Percentiles rank a stretch among this genome's conserved stretches.
These are phyloP conservation scores for Carterocephalus palaemon DNA, from an alignment of 2,888 invertebrate species.

Conservation along the genomic window DNA sequence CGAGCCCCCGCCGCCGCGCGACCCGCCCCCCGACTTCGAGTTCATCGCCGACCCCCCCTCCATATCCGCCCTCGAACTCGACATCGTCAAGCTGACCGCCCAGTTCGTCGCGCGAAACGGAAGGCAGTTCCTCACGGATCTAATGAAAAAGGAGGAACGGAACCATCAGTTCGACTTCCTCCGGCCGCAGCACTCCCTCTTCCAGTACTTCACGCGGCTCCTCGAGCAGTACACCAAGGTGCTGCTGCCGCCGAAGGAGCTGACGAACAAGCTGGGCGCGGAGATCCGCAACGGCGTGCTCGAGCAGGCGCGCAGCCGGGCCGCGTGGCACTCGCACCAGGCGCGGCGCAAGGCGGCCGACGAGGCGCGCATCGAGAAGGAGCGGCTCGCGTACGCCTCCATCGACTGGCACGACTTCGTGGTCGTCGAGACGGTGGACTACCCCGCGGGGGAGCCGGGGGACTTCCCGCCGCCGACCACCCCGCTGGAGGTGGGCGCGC, in stretches of 20 bases:
- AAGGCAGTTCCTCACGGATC: slow-evolving; percentile 96
- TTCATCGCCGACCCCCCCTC: slow-evolving; percentile 98
- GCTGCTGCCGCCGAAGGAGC: slow-evolving; percentile 95
- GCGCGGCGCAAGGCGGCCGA: slow-evolving; percentile 95
- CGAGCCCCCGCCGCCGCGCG: slow-evolving; percentile 92
- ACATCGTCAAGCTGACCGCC: slow-evolving; percentile 98
- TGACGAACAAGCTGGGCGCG: slow-evolving; percentile 86
- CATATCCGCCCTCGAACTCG: slow-evolving; percentile 98
- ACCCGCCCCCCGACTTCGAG: slow-evolving; percentile 94
- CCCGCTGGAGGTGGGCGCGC: slow-evolving; percentile 96
- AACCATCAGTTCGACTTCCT: slow-evolving; percentile 99
- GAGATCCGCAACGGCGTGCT: slow-evolving; percentile 86
- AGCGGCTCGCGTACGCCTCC: slow-evolving; percentile 96
- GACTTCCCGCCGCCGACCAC: slow-evolving; percentile 98
- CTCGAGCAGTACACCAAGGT: slow-evolving; percentile 99
- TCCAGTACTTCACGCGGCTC: slow-evolving; percentile 98
- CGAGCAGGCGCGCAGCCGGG: slow-evolving; percentile 95
- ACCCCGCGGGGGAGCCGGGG: slow-evolving; percentile 96
- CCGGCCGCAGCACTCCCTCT: slow-evolving; percentile 98
- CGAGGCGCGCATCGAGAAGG: slow-evolving; percentile 96
- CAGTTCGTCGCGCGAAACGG: slow-evolving; percentile 99
- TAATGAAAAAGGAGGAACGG: slow-evolving; percentile 98
- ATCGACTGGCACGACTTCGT: slow-evolving; percentile 99
- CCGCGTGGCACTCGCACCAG: slow-evolving; percentile 98
- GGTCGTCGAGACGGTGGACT: slow-evolving; percentile 99